phyloP scores from a whole-genome alignment of 2,797 vertebrate species.

The Sardinella longiceps region DNA sequence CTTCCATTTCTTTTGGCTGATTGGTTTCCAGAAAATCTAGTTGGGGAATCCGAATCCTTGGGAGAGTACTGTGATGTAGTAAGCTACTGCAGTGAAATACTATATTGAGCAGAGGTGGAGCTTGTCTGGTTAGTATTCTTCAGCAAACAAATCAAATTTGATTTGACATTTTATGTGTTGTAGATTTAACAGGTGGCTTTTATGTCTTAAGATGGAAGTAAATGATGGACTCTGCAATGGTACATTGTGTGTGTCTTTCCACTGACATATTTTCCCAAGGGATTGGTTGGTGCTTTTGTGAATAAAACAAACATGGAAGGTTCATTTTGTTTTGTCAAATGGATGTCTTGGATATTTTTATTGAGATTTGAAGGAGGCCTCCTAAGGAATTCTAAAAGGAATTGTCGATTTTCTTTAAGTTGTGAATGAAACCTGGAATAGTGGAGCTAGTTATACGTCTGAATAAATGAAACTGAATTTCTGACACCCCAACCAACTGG shows the following conservation, averaged over 20 bases:
- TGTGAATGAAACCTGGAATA: not conserved
- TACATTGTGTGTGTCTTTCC: not conserved
- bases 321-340: not conserved
- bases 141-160: not conserved
- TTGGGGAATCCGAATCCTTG: too few species aligned
- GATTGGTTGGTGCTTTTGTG: not conserved
- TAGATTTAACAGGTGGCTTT: not conserved
- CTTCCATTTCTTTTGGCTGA: too few species aligned
- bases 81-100: too few species aligned
- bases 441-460: not conserved
- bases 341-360: not conserved
- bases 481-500: too few species aligned
- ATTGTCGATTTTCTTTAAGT: not conserved
- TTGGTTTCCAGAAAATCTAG: too few species aligned
- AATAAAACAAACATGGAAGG: not conserved
- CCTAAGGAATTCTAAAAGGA: not conserved
- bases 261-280: not conserved
- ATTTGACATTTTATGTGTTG: not conserved
- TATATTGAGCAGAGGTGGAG: too few species aligned
- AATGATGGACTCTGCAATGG: not conserved
- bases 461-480: not conserved
- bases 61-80: too few species aligned
- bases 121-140: not conserved
- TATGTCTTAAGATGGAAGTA: not conserved
- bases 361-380: too few species aligned